Conservation (phyloP, 2,113 vertebrate genomes). For the Etheostoma spectabile region DNA sequence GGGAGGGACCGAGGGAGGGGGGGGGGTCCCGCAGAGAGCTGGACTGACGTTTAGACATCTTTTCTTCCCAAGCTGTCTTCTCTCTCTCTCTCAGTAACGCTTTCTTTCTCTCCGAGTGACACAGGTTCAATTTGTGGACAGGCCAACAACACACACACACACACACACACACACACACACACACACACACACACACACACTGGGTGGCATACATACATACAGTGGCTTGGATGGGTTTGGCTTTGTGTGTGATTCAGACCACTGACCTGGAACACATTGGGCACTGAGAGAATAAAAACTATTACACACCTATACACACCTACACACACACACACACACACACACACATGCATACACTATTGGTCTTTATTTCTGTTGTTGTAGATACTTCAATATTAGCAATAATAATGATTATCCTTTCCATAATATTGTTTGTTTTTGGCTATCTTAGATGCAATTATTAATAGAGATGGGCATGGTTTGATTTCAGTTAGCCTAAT, state of each 20-base stretch:
- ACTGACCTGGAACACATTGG: slow-evolving; percentile 73
- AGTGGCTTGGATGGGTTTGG: slow-evolving; percentile 40
- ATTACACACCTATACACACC: slow-evolving; percentile 31
- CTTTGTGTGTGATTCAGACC: slow-evolving; percentile 67
- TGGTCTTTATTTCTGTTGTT: slow-evolving; percentile 7
- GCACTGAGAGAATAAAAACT: slow-evolving; percentile 54
- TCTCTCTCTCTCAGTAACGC: slow-evolving; percentile 43
- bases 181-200: slow-evolving; percentile 26
- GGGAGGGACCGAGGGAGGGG: too few species aligned
- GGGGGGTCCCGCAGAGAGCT: slow-evolving; percentile 15
- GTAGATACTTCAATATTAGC: background rate
- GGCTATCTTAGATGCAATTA: too few species aligned
- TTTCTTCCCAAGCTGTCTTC: slow-evolving; percentile 29
- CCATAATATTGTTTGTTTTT: background rate
- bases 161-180: slow-evolving; percentile 33
- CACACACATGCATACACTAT: background rate
- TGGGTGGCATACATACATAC: slow-evolving; percentile 57
- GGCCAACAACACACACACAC: background rate
- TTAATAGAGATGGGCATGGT: too few species aligned
- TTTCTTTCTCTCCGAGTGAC: slow-evolving; percentile 49
- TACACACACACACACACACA: slow-evolving; percentile 32
- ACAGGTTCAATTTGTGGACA: slow-evolving; percentile 47
- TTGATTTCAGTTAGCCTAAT: too few species aligned
- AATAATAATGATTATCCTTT: background rate
- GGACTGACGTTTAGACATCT: slow-evolving; percentile 31